Base-by-base conservation (phyloP, 92 coral and sea anemone species). In the Pocillopora grandis region DNA sequence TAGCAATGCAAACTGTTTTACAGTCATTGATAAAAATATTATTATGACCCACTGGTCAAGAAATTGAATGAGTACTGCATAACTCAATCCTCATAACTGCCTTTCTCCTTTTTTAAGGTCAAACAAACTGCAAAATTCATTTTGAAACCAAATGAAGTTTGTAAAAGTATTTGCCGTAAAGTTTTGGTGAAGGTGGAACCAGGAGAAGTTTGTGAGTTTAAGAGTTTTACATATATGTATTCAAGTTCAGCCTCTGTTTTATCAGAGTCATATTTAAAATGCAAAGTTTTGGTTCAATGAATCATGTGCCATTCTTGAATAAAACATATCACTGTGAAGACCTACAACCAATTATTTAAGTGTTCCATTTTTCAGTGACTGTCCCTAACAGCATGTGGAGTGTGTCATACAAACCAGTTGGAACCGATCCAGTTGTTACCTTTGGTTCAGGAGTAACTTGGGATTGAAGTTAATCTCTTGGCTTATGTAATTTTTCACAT, bases 161-260 rank as follows among this genome's bases (percentile, higher is more conserved):
- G 99, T 83, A 76, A 77, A 56, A 63, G 76, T 48, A 77, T 88
- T 36, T 96, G 99, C 81, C 72, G 88, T 59, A 88, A 88, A 74
- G 71, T 94, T 70, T 62, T 80, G 6, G 90, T 93, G 33, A 66
- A 80, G 66, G 77, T 96, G 52, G 72, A 92, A 37, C 88, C 91
- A 16, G 99, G 99, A 52, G 96, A 96, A 87, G 85, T 94, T 65
- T 58, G 99, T 96, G 88, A 92, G 98, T 92, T 66, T 60, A 84
- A 27, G 19, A 31, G 58, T 48, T 48, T 62, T 27, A 19, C 0
- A 7, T 3, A 10, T 58, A 12, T 82, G 12, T 71, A 19, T 11
- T 61, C 48, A 14, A 17, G 33, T 36, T 1, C 11, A 12, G 5
- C 36, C n/a, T 6, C 20, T 12, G 42, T 52, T 9, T 68, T 12